phyloP scores from a whole-genome alignment of 1,140 invertebrate genomes.

The Trichonephila clavipes region DNA sequence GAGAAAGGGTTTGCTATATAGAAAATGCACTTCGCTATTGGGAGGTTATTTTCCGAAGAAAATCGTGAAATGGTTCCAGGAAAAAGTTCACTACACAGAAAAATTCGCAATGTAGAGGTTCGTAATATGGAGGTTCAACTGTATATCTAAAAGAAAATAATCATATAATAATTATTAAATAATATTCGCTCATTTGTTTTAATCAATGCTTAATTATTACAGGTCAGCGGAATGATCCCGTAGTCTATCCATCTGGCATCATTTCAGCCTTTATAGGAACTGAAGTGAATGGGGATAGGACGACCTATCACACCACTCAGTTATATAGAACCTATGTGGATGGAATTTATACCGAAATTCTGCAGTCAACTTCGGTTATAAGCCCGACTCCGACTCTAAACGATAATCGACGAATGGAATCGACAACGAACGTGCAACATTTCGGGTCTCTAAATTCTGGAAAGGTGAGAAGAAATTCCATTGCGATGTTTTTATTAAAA shows the following conservation, averaged over 20 bases:
- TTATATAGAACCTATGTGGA: conserved; percentile 80
- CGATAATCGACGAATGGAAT: conserved; percentile 62
- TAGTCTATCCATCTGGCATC: conserved; percentile 82
- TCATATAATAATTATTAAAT: too few species aligned
- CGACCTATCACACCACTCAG: conserved; percentile 80
- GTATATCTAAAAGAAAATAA: too few species aligned
- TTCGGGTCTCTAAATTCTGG: conserved; percentile 76
- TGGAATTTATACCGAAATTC: conserved; percentile 80
- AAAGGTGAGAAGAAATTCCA: neutral
- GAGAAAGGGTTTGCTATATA: too few species aligned
- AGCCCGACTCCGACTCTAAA: conserved; percentile 78
- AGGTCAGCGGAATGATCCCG: conserved; percentile 82
- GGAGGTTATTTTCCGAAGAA: too few species aligned
- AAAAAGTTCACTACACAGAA: too few species aligned
- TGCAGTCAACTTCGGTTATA: conserved; percentile 78
- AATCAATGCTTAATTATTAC: neutral
- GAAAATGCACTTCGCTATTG: too few species aligned
- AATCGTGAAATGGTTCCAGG: too few species aligned
- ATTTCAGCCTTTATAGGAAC: conserved; percentile 79
- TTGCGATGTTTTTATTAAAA: too few species aligned
- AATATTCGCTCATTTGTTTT: too few species aligned
- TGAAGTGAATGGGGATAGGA: conserved; percentile 79
- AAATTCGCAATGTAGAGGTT: too few species aligned
- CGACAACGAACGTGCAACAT: conserved; percentile 58
- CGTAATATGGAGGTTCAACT: too few species aligned